Conservation (phyloP, 1,140 invertebrate genomes). For the Calycopis cecrops region DNA sequence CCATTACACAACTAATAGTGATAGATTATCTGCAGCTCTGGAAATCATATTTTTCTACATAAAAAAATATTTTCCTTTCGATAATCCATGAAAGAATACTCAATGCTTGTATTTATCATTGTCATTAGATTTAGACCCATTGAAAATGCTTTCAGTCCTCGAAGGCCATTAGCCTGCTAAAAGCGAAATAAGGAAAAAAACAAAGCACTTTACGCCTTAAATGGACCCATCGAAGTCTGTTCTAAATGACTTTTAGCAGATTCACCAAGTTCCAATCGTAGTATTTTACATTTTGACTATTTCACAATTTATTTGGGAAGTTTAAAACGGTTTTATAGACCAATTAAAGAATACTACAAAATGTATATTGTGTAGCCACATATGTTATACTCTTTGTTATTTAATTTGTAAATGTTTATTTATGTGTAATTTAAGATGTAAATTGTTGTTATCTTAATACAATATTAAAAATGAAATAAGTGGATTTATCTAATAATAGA, state of each 20-base stretch:
- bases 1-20: no score
- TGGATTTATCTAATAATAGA: no score
- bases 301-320: constrained; percentile 1
- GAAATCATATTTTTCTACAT: no score
- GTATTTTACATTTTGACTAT: not conserved
- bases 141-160: constrained; percentile 1
- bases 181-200: constrained; percentile 9
- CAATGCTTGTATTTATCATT: constrained; percentile 10
- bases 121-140: constrained; percentile 5
- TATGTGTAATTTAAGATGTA: no score
- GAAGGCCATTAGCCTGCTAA: constrained; percentile 7
- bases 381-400: no score
- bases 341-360: no score
- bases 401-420: no score
- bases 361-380: no score
- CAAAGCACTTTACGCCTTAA: constrained; percentile 5
- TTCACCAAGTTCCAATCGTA: not conserved
- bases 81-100: not conserved
- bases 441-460: no score
- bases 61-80: not conserved
- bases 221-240: constrained; percentile 3
- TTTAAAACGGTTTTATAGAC: not conserved
- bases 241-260: constrained; percentile 7
- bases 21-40: no score
- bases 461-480: no score